Percentiles rank a stretch among this genome's conserved stretches.
These are phyloP conservation scores for Atlantisia rogersi DNA, from an alignment of 2,113 vertebrate genomes.

Conservation along the genomic window DNA sequence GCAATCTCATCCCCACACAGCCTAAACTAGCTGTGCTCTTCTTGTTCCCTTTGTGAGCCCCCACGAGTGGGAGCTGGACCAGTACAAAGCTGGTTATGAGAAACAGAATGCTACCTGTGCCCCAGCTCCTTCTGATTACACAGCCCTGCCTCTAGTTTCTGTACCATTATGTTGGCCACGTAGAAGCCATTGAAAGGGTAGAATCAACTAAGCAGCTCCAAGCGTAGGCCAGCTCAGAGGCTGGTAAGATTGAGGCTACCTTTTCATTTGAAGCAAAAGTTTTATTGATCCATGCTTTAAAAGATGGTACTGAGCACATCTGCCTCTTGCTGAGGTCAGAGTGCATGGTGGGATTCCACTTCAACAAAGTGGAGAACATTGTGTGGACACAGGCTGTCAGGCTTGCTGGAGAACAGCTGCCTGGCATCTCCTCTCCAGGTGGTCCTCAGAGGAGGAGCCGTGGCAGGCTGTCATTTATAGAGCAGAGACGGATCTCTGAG, in stretches of 20 bases:
- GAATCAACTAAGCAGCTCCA: background rate
- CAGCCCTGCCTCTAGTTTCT: background rate
- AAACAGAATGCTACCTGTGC: background rate
- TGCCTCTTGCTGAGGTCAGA: background rate
- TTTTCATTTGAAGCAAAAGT: background rate
- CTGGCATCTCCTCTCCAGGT: background rate
- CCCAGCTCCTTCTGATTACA: background rate
- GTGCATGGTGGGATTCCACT: background rate
- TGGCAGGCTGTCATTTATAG: background rate
- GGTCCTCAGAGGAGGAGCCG: background rate
- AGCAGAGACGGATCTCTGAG: background rate
- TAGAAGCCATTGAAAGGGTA: background rate
- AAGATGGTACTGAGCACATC: background rate
- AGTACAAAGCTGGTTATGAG: background rate
- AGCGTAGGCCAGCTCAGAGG: background rate
- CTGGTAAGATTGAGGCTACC: background rate
- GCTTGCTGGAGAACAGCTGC: background rate
- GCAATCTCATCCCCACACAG: background rate
- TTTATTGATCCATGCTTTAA: background rate
- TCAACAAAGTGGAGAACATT: background rate
- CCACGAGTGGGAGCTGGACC: background rate
- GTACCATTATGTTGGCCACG: background rate
- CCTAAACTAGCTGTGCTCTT: background rate
- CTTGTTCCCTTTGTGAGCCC: background rate
- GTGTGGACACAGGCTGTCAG: background rate